These are phyloP conservation scores for Tenthredo amoena DNA, from an alignment of 2,888 invertebrate species.

Conservation along the genomic window DNA sequence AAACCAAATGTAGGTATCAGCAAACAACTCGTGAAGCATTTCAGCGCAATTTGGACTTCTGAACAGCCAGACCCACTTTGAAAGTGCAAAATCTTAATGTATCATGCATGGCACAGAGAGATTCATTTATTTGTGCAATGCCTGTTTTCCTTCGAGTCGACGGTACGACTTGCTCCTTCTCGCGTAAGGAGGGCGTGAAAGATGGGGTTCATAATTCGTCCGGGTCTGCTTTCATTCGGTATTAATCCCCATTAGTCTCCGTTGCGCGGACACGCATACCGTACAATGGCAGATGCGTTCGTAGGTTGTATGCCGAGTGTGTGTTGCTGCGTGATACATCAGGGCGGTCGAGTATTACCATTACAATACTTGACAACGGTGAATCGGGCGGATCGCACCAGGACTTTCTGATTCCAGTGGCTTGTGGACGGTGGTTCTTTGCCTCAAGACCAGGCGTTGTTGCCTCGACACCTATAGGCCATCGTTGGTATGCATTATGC, in stretches of 20 bases:
- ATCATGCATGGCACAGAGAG: background rate
- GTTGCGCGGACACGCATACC: conserved; percentile 35
- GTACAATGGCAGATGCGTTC: conserved; percentile 48
- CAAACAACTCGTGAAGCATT: background rate
- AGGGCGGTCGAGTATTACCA: conserved; percentile 69
- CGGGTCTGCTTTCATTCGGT: conserved; percentile 53
- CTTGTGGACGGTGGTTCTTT: conserved; percentile 47
- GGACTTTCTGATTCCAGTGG: conserved; percentile 56
- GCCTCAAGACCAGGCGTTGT: conserved; percentile 57
- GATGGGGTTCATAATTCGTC: conserved; percentile 54
- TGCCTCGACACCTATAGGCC: conserved; percentile 69
- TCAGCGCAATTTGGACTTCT: background rate
- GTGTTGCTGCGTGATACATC: conserved; percentile 61
- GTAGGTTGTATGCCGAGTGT: conserved; percentile 47
- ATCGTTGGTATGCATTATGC: conserved; percentile 74
- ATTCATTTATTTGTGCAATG: conserved; percentile 17
- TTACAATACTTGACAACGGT: conserved; percentile 74
- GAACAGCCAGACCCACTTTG: background rate
- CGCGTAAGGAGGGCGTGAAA: conserved; percentile 52
- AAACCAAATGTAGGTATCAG: background rate
- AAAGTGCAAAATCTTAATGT: background rate
- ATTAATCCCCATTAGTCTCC: conserved; percentile 56
- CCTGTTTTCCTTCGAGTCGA: conserved; percentile 16
- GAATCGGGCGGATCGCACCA: conserved; percentile 69
- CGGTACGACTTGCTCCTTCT: background rate